Conservation (phyloP, 2,888 invertebrate genomes). For the Andrena trimmerana region DNA sequence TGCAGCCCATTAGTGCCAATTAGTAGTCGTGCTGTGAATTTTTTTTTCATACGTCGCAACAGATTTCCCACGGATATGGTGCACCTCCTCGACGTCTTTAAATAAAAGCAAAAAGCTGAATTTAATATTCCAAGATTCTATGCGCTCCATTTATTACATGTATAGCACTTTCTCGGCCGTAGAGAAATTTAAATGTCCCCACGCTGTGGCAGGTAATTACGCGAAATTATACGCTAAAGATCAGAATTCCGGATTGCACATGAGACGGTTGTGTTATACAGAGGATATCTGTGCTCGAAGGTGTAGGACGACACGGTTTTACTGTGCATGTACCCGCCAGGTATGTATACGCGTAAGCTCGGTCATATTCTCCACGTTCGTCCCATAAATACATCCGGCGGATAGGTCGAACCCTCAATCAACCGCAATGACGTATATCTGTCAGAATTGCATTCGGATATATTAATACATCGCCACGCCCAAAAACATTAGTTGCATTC, state of each 20-base stretch:
- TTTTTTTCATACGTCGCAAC: too few relatives aligned
- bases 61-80: too few relatives aligned
- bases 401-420: constrained; percentile 35
- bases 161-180: not conserved
- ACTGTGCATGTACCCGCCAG: not conserved
- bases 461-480: constrained; percentile 26
- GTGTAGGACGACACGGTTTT: constrained; percentile 5
- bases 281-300: not conserved
- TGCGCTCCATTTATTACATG: not conserved
- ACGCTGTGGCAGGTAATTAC: constrained; percentile 19
- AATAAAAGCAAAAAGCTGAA: too few relatives aligned
- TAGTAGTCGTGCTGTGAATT: too few relatives aligned
- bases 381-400: constrained; percentile 34
- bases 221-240: constrained; percentile 24
- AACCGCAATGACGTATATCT: constrained; percentile 31
- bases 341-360: constrained; percentile 15
- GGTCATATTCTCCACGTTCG: constrained; percentile 34
- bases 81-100: too few relatives aligned
- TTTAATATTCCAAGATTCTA: not conserved
- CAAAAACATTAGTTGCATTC: constrained; percentile 23
- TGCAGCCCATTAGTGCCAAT: too few relatives aligned
- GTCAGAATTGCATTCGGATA: constrained; percentile 33
- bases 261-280: constrained; percentile 13
- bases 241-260: constrained; percentile 28
- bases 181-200: not conserved